Evolutionary conservation across 2,113 vertebrate species (phyloP).

Genomic region (Pseudorectes ferrugineus): DNA sequence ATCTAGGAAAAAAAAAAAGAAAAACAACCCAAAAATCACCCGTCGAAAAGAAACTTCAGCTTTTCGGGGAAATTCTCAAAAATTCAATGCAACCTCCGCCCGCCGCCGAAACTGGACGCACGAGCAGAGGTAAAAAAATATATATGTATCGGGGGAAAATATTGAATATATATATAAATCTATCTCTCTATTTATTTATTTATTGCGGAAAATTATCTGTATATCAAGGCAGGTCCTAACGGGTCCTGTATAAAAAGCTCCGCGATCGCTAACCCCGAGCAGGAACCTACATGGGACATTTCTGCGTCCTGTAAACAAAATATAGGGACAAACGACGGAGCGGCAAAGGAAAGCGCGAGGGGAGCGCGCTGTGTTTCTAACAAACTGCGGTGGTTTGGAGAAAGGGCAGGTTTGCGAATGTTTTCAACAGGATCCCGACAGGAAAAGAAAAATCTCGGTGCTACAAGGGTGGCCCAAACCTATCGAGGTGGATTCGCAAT

Average conservation of each 20-base stretch:
- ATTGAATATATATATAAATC: not conserved
- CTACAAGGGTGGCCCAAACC: not conserved
- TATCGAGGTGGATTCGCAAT: not conserved
- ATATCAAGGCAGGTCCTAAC: not conserved
- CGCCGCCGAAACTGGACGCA: not conserved
- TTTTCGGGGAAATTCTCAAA: not conserved
- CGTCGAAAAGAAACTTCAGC: not conserved
- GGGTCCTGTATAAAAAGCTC: not conserved
- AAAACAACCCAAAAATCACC: not conserved
- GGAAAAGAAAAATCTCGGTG: not conserved
- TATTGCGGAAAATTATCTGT: not conserved
- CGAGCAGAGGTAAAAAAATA: not conserved
- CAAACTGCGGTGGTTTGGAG: not conserved
- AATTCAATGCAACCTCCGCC: not conserved
- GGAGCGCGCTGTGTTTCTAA: not conserved
- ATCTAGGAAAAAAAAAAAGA: too few relatives aligned
- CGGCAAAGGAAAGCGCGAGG: not conserved
- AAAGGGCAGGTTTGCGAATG: not conserved
- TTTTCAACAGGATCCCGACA: not conserved
- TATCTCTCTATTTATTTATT: not conserved
- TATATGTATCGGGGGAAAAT: not conserved
- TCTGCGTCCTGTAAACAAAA: not conserved
- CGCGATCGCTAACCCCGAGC: not conserved
- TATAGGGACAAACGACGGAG: fast-evolving
- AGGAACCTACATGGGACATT: not conserved